Base-by-base conservation (phyloP, 2,797 vertebrate species). In the Pseudochromis fuscus region DNA sequence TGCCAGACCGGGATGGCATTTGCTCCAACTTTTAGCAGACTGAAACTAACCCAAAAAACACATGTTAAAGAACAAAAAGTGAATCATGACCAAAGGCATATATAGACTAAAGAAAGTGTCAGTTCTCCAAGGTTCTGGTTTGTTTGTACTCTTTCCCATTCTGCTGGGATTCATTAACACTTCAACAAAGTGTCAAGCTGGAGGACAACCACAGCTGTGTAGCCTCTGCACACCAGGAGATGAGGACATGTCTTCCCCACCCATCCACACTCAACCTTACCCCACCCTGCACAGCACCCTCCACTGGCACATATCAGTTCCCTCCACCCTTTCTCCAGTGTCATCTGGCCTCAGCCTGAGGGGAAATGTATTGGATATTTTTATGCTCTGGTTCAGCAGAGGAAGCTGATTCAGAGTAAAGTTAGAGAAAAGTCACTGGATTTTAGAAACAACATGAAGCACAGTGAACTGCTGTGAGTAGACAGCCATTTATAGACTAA, bases 81-180 rank as follows among this genome's bases (percentile, higher is more conserved):
- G 80, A 81, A 87, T 82, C 38, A 58, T 48, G 33, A 55, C 50
- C 35, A 57, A 73, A 69, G 72, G 68, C 24, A 53, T 86, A 78
- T 44, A 72, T 51, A 74, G 56, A 61, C 23, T 63, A 57, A 77
- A 85, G 67, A 72, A 75, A 77, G 71, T 59, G 27, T 61, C 64
- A 64, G 64, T 79, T 71, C 75, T 87, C 37, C 55, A 45, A 38
- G 24, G 46, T 60, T 49, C 62, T 84, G 64, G 72, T 87, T 87
- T 87, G 81, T 86, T 88, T 86, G 80, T 79, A 50, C 67, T 82
- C 68, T 76, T 56, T 79, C 76, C 74, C 77, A 60, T 77, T 60
- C 77, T 83, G 84, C 65, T 77, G 77, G 67, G 74, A 72, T 88
- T 89, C 85, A 88, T 84, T 84, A 88, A 79, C 48, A 83, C 67